Evolutionary conservation across 2,888 invertebrate genomes (phyloP), one percentile per base, ranked within the genome.

Genomic region (Panzeria rudis): DNA sequence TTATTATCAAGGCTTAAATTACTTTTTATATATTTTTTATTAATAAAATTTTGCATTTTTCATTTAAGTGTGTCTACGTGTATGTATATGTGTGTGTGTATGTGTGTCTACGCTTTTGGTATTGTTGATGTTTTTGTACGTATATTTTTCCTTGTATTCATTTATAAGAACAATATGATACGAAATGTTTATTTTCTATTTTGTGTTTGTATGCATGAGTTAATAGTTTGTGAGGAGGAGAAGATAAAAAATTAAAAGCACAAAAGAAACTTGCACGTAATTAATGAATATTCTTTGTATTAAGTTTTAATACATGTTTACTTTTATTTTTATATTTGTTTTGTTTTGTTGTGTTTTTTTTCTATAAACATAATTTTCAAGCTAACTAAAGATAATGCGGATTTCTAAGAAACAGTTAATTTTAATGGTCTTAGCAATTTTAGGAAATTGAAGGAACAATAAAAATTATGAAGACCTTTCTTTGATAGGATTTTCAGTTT

Each of bases 41-140:
- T 82, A 69, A 62, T 82, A 76, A 76, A 52, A 69, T 64, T 79
- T 72, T 78, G 69, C 61, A 78, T 68, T 68, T 69, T 71, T 71
- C 47, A 77, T 59, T 56, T 68, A 0, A 29, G 20, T 52, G 9
- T 52, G 32, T 56, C 11, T 54, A 17, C n/a, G 11, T 61, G 20
- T 9, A n/a, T n/a, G n/a, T n/a, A n/a, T n/a, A n/a, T 61, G 13
- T 56, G 3, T 32, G 7, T 23, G 23, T 44, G 20, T 29, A 3
- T 23, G 17, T 8, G n/a, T n/a, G 2, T 25, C 2, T 25, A n/a
- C 11, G 20, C 47, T 68, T 68, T 4, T 52, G 29, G 32, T 47
- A 47, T 35, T 61, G 20, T 61, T 68, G 38, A n/a, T 23, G 15
- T 50, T 35, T 32, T 20, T 56, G 6, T 64, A 17, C 54, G 15